Evolutionary conservation across 2,888 invertebrate species (phyloP).

Genomic region (Alsophila aescularia): DNA sequence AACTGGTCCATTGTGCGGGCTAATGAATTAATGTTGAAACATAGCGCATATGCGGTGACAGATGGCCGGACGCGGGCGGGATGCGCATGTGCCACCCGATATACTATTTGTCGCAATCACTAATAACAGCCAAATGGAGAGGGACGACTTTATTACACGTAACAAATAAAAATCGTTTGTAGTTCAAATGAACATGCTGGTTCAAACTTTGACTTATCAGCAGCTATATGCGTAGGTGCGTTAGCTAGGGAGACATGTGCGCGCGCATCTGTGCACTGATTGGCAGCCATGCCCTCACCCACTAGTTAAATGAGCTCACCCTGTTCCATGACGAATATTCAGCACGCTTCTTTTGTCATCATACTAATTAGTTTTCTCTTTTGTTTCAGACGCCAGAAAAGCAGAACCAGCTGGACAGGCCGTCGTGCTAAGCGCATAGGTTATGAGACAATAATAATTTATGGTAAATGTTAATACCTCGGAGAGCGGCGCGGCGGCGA

Average conservation of each 20-base stretch:
- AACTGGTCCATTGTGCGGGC: constrained; percentile 67
- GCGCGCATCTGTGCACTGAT: constrained; percentile 73
- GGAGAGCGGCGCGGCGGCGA: constrained; percentile 54
- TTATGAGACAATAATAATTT: constrained; percentile 72
- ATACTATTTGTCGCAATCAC: constrained; percentile 73
- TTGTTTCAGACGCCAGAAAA: constrained; percentile 88
- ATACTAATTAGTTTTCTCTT: constrained; percentile 53
- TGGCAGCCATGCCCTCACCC: constrained; percentile 54
- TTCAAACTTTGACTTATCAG: constrained; percentile 40
- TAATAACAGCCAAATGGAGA: constrained; percentile 58
- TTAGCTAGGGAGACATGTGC: constrained; percentile 58
- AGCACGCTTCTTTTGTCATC: constrained; percentile 12
- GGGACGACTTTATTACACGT: constrained; percentile 45
- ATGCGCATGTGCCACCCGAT: constrained; percentile 72
- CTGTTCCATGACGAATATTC: constrained; percentile 45
- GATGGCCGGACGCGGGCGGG: constrained; percentile 78
- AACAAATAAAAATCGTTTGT: constrained; percentile 44
- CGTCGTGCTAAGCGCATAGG: constrained; percentile 74
- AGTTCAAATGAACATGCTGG: constrained; percentile 30
- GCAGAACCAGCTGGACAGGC: constrained; percentile 85
- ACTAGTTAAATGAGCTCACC: constrained; percentile 54
- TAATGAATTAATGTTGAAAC: constrained; percentile 81
- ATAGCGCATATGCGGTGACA: constrained; percentile 78
- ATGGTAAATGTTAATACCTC: constrained; percentile 76
- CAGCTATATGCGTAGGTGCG: constrained; percentile 44